Conservation (phyloP, 2,797 vertebrate species). For the Acridotheres tristis region DNA sequence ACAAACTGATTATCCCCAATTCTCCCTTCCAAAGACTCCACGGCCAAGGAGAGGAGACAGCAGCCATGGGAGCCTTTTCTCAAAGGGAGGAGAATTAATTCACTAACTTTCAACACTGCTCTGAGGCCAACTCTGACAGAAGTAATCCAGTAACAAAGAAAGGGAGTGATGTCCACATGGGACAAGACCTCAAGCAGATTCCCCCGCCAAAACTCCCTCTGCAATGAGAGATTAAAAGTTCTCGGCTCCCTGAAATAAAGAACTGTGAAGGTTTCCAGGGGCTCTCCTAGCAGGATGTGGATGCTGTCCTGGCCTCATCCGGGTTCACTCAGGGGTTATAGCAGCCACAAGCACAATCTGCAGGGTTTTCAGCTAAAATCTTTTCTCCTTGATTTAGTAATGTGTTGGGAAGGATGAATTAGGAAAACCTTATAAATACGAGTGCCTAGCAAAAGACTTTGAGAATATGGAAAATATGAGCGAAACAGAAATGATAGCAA, state of each 20-base stretch:
- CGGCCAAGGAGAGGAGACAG: constrained; percentile 2
- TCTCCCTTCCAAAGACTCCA: neutral
- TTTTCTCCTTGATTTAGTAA: neutral
- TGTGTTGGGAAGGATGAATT: too few species aligned
- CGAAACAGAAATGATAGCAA: too few species aligned
- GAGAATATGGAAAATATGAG: too few species aligned
- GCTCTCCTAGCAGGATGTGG: neutral
- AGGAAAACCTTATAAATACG: too few species aligned
- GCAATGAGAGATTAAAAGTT: neutral
- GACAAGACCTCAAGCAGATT: neutral
- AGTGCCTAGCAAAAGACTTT: too few species aligned
- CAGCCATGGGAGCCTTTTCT: neutral
- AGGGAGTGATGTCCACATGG: neutral
- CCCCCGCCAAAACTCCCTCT: neutral
- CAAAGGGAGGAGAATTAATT: neutral
- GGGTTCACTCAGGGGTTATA: neutral
- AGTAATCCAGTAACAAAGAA: neutral
- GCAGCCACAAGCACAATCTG: neutral
- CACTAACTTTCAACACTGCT: neutral
- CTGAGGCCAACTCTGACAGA: neutral
- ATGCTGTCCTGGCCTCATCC: neutral
- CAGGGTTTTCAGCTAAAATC: neutral
- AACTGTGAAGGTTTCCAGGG: neutral
- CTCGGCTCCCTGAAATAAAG: neutral
- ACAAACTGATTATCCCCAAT: neutral